Conservation (phyloP, 53 echinoderm and acorn worm genomes). For the Holothuria leucospilota region DNA sequence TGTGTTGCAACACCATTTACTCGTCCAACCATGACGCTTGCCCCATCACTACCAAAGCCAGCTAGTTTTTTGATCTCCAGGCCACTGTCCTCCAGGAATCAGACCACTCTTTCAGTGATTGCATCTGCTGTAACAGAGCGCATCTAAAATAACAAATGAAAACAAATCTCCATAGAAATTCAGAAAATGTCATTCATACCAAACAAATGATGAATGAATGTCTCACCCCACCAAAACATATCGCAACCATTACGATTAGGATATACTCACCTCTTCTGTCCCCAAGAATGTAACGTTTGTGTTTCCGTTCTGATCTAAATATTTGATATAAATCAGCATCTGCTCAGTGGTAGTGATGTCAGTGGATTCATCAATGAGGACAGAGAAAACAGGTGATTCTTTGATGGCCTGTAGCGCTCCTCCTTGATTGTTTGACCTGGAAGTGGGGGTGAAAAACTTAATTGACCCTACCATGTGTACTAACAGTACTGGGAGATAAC, state of each 20-base stretch:
- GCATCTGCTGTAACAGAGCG: slow-evolving; percentile 36
- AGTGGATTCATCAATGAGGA: slow-evolving; percentile 58
- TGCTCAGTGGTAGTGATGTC: slow-evolving; percentile 58
- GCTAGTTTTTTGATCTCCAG: slow-evolving; percentile 24
- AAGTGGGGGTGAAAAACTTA: no score
- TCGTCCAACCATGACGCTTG: slow-evolving; percentile 29
- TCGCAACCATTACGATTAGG: no score
- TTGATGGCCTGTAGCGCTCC: background rate
- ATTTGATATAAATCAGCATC: slow-evolving; percentile 37
- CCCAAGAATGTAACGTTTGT: slow-evolving; percentile 48
- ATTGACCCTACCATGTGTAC: no score
- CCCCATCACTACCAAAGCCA: slow-evolving; percentile 32
- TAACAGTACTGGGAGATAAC: no score
- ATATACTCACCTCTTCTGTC: slow-evolving; percentile 18
- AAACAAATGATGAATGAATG: no score
- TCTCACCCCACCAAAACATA: background rate
- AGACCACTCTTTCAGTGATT: background rate
- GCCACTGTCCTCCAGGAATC: slow-evolving; percentile 14
- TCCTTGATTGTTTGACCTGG: slow-evolving; percentile 53
- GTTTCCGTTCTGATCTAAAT: slow-evolving; percentile 1
- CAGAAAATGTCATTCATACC: no score
- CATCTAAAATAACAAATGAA: slow-evolving; percentile 15
- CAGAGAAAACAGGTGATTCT: slow-evolving; percentile 13
- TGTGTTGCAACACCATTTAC: slow-evolving; percentile 41
- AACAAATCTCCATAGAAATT: no score